These are phyloP conservation scores for Prionchulus punctatus DNA, from an alignment of 2,888 invertebrate genomes.

Conservation along the genomic window DNA sequence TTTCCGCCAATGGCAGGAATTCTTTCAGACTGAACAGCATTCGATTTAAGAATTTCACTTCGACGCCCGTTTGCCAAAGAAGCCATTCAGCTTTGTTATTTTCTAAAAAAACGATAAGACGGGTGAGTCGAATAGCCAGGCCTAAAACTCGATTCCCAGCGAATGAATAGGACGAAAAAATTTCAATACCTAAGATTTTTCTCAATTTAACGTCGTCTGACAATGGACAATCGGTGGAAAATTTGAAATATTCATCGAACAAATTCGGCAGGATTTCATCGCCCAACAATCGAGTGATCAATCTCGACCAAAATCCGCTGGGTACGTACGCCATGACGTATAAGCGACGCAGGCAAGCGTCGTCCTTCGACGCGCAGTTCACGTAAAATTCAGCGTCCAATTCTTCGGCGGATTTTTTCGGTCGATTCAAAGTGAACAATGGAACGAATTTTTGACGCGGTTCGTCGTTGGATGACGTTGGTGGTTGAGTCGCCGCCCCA, in stretches of 20 bases:
- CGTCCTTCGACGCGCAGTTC: not conserved
- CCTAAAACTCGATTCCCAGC: too few species aligned
- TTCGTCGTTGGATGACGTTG: too few species aligned
- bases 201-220: constrained; percentile 10
- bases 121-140: too few species aligned
- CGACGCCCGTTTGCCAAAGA: constrained; percentile 80
- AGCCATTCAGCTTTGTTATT: constrained; percentile 53
- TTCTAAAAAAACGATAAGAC: not conserved
- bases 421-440: constrained; percentile 8
- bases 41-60: constrained; percentile 63
- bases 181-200: too few species aligned
- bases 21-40: constrained; percentile 66
- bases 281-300: constrained; percentile 75
- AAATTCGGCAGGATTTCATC: constrained; percentile 48
- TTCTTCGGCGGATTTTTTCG: constrained; percentile 3
- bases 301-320: constrained; percentile 88
- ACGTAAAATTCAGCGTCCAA: constrained; percentile 6
- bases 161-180: too few species aligned
- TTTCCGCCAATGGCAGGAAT: constrained; percentile 37
- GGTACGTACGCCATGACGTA: constrained; percentile 80
- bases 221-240: constrained; percentile 9
- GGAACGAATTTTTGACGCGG: constrained; percentile 5
- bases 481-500: not conserved
- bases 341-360: constrained; percentile 27
- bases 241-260: constrained; percentile 7